phyloP scores from a whole-genome alignment of 2,113 vertebrate species.

The Cephalopholis sonnerati region DNA sequence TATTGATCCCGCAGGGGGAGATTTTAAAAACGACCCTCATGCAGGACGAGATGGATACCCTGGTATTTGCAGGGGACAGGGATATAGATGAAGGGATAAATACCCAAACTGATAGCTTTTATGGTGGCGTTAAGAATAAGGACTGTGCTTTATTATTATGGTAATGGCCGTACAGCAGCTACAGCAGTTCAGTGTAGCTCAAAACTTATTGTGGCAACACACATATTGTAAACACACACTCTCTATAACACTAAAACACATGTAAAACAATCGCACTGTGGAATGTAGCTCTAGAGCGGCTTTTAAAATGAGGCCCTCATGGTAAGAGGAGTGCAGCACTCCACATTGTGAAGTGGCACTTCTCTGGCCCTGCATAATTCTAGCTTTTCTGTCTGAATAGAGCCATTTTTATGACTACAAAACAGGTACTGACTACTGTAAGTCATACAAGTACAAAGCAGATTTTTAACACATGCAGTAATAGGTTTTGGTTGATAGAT shows the following conservation, averaged over 20 bases:
- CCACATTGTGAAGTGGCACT: conserved; percentile 29
- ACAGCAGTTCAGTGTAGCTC: neutral
- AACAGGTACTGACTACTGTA: neutral
- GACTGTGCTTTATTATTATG: conserved; percentile 5
- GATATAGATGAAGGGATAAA: conserved; percentile 8
- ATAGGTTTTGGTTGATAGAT: neutral
- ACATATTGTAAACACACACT: conserved; percentile 13
- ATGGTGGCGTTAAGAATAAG: conserved; percentile 5
- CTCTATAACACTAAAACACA: neutral
- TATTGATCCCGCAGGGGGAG: conserved; percentile 31
- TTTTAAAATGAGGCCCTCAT: conserved; percentile 41
- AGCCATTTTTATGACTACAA: neutral
- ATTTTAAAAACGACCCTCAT: conserved; percentile 10
- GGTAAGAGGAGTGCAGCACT: conserved; percentile 37
- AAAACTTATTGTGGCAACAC: neutral
- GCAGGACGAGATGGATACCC: neutral
- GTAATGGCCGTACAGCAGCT: conserved; percentile 1
- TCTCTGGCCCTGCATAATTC: conserved; percentile 28
- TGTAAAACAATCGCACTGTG: conserved; percentile 28
- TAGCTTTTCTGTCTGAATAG: conserved; percentile 22
- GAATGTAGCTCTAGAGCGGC: conserved; percentile 4
- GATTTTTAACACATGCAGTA: conserved; percentile 1
- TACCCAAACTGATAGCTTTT: neutral
- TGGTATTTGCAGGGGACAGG: conserved; percentile 6
- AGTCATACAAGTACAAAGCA: neutral